These are phyloP conservation scores for Dione juno DNA, from an alignment of 2,888 invertebrate genomes.

Conservation along the genomic window DNA sequence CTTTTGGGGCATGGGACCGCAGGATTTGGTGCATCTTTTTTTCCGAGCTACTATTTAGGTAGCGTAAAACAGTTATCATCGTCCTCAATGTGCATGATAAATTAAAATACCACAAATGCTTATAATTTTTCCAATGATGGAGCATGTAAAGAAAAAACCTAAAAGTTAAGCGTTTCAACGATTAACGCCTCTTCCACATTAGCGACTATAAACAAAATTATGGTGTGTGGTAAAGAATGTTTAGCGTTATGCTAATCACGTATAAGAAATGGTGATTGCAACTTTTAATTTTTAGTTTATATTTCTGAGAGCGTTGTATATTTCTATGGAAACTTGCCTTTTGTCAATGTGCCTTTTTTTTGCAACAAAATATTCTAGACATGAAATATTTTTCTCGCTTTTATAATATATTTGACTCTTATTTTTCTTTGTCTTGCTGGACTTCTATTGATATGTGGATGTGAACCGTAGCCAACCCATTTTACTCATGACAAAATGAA, in stretches of 20 bases:
- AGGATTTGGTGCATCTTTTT: no score
- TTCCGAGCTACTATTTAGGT: no score
- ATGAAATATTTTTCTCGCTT: no score
- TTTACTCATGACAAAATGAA: neutral
- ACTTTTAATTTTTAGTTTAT: slow-evolving; percentile 46
- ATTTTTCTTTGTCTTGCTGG: no score
- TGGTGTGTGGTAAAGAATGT: slow-evolving; percentile 74
- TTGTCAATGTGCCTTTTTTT: no score
- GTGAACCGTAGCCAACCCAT: no score
- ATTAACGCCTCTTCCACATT: slow-evolving; percentile 34
- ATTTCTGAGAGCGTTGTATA: neutral
- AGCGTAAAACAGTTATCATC: no score
- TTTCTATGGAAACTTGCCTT: neutral
- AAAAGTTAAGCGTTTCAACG: slow-evolving; percentile 32
- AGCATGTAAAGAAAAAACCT: slow-evolving; percentile 14
- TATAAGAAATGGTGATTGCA: slow-evolving; percentile 68
- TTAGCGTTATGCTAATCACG: slow-evolving; percentile 75
- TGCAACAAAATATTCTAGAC: no score
- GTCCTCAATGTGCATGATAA: neutral
- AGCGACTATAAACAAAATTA: slow-evolving; percentile 72
- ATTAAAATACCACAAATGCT: neutral
- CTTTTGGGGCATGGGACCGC: no score
- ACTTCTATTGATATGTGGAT: no score
- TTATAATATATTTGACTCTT: no score
- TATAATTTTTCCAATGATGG: neutral